These are phyloP conservation scores for Staurois parvus DNA, from an alignment of 2,797 vertebrate genomes.

Conservation along the genomic window DNA sequence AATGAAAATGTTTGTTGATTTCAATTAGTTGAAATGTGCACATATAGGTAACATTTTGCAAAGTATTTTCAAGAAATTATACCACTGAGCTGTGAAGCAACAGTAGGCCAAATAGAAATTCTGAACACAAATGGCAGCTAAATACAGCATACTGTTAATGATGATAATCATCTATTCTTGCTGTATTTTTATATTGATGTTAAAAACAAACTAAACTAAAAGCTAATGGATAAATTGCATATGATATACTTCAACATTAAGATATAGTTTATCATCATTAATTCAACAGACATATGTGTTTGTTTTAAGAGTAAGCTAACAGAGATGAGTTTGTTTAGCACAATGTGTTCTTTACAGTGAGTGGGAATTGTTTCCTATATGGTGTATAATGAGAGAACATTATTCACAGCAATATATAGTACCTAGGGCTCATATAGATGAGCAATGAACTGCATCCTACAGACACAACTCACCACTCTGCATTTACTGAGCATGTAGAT, in stretches of 20 bases:
- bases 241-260: not conserved
- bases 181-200: not conserved
- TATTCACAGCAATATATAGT: not conserved
- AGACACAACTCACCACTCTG: no score
- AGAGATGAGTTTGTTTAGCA: not conserved
- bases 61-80: not conserved
- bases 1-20: not conserved
- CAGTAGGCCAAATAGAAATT: not conserved
- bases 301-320: not conserved
- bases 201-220: not conserved
- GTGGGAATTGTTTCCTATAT: not conserved
- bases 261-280: not conserved
- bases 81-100: not conserved
- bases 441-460: not conserved
- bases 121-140: not conserved
- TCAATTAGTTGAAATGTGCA: not conserved
- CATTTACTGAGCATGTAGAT: not conserved
- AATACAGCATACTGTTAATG: no score
- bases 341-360: not conserved
- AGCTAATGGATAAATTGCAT: not conserved
- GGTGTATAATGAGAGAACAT: not conserved
- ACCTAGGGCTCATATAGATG: not conserved
- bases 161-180: not conserved
- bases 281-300: not conserved
- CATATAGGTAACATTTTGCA: not conserved